phyloP scores from a whole-genome alignment of 2,797 vertebrate genomes.

The Masticophis lateralis region DNA sequence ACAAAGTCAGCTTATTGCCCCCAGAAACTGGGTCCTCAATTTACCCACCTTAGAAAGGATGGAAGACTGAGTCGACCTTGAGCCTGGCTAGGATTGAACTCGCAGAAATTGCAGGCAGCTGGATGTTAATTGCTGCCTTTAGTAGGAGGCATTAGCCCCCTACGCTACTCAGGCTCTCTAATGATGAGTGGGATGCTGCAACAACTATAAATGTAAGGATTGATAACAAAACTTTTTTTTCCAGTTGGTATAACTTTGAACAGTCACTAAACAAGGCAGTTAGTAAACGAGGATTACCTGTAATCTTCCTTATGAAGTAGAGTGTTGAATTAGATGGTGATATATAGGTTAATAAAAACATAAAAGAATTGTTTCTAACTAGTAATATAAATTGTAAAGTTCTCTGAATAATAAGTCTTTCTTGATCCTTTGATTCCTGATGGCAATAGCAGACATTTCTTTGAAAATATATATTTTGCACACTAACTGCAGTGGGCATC shows the following conservation, averaged over 20 bases:
- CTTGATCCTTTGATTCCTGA: background rate
- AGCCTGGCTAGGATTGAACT: too few relatives aligned
- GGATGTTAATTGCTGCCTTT: too few relatives aligned
- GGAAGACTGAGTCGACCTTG: too few relatives aligned
- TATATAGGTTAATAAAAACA: background rate
- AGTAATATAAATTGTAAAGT: background rate
- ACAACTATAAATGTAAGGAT: background rate
- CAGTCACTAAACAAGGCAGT: background rate
- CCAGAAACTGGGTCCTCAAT: too few relatives aligned
- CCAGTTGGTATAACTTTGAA: background rate
- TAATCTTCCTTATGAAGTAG: background rate
- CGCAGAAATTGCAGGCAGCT: too few relatives aligned
- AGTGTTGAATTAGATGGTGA: background rate
- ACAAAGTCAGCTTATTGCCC: too few relatives aligned
- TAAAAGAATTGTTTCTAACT: background rate
- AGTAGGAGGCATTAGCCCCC: too few relatives aligned
- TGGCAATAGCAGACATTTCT: background rate
- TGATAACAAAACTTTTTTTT: background rate
- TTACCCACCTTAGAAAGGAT: too few relatives aligned
- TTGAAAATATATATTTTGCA: background rate
- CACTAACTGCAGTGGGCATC: background rate
- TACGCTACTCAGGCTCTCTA: background rate
- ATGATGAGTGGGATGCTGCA: background rate
- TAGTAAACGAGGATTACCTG: background rate
- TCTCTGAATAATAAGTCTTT: background rate